phyloP scores from a whole-genome alignment of 2,888 invertebrate species.

The Phengaris alcon region DNA sequence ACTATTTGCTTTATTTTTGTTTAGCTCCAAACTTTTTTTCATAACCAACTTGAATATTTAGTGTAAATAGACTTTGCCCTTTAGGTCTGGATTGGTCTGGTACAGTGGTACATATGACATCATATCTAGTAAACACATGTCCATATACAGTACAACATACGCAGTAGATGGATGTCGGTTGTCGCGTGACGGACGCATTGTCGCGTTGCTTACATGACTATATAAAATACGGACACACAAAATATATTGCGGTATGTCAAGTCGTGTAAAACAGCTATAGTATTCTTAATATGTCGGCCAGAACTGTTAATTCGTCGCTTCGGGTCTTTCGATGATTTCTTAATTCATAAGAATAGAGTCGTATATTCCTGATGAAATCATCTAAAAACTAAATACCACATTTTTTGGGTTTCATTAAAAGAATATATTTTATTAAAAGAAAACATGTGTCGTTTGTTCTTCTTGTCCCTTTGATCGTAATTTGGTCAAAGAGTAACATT shows the following conservation, averaged over 20 bases:
- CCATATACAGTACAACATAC: slow-evolving; percentile 15
- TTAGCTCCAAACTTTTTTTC: too few species aligned
- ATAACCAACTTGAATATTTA: not conserved
- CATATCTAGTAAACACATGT: not conserved
- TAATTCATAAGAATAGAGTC: too few species aligned
- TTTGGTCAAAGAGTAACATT: too few species aligned
- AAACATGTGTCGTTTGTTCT: too few species aligned
- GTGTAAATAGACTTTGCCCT: slow-evolving; percentile 9
- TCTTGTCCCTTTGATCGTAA: too few species aligned
- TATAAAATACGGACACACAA: slow-evolving; percentile 4
- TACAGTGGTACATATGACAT: not conserved
- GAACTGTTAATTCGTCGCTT: not conserved
- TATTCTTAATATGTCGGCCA: not conserved
- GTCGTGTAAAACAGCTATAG: not conserved
- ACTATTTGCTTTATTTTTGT: too few species aligned
- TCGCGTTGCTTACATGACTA: slow-evolving; percentile 11
- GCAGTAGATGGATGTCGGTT: not conserved
- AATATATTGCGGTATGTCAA: not conserved
- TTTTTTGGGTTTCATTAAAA: too few species aligned
- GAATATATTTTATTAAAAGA: too few species aligned
- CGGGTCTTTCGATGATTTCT: not conserved
- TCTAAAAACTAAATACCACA: too few species aligned
- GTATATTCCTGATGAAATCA: too few species aligned
- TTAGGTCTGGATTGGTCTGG: not conserved
- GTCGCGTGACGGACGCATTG: not conserved